Conservation (phyloP, 2,888 invertebrate species). For the Protodeltote pygarga region DNA sequence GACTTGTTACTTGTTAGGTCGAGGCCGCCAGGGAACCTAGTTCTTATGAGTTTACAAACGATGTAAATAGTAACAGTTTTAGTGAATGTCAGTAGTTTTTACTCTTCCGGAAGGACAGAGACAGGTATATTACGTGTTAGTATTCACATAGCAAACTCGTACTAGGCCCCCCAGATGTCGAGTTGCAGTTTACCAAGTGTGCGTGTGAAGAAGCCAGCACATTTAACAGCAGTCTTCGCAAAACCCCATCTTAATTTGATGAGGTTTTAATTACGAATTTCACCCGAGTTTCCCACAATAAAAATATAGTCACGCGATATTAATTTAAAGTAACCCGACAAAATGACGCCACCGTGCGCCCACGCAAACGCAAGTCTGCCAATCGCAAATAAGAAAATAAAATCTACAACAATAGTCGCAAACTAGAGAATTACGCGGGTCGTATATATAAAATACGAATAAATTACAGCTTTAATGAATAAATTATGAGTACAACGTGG, state of each 20-base stretch:
- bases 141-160: no score
- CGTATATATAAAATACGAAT: conserved; percentile 71
- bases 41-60: no score
- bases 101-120: no score
- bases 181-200: conserved; percentile 31
- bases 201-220: conserved; percentile 45
- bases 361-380: conserved; percentile 51
- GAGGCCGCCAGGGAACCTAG: conserved; percentile 50
- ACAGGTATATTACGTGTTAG: no score
- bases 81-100: no score
- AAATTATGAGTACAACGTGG: conserved; percentile 78
- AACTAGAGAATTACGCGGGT: conserved; percentile 73
- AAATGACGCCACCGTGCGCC: conserved; percentile 52
- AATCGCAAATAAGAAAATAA: conserved; percentile 61
- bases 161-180: no score
- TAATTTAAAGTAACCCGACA: conserved; percentile 60
- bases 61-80: no score
- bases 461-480: conserved; percentile 82
- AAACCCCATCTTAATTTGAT: conserved; percentile 27
- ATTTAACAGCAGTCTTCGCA: conserved; percentile 28
- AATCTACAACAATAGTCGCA: conserved; percentile 70
- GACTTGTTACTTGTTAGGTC: conserved; percentile 47
- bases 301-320: conserved; percentile 66
- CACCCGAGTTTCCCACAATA: conserved; percentile 61
- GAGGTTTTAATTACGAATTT: conserved; percentile 49